Base-by-base conservation (phyloP, 2,113 vertebrate genomes). In the Macroglossus sobrinus region DNA sequence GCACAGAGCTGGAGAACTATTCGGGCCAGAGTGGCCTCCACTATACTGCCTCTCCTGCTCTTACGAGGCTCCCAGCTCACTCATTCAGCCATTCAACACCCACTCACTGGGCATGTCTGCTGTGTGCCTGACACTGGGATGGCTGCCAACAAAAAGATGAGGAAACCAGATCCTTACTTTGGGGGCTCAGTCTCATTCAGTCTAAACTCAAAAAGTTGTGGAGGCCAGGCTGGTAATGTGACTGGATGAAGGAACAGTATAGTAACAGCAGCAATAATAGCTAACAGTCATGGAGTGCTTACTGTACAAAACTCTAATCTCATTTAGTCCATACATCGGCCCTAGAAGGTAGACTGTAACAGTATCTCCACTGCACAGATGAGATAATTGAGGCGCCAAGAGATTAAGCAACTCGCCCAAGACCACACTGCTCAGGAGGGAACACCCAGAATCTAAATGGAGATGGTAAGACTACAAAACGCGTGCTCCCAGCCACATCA, bases 211-310 rank as follows among this genome's bases (percentile, higher is more conserved):
- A 61, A 45, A 24, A n/a, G 28, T 57, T 45, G 13, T 2, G 35
- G 90, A 40, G 8, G 35, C 57, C 80, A 84, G 15, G n/a, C 38
- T 35, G 45, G 38, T 55, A 4, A 45, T 4, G 4, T 6, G 45
- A n/a, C 30, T 12, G 80, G 21, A 9, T 6, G 24, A 35, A 87
- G 63, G 13, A 50, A 30, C 33, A 53, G 35, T 5, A 64, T 0
- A 38, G 76, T 12, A n/a, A 33, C 33, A 7, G 78, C 7, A 35
- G 21, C n/a, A 5, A 33, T 19, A 19, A 24, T 7, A 55, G 10
- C 33, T 18, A 43, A 45, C 2, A 16, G 14, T 30, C n/a, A 71
- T 3, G 7, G 1, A 26, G 59, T 2, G 50, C 61, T 69, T 4
- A 19, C 28, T 47, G 1, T 2, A 11, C 7, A 11, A 0, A 21